phyloP scores from a whole-genome alignment of 2,113 vertebrate species.

The Lanius ludovicianus region DNA sequence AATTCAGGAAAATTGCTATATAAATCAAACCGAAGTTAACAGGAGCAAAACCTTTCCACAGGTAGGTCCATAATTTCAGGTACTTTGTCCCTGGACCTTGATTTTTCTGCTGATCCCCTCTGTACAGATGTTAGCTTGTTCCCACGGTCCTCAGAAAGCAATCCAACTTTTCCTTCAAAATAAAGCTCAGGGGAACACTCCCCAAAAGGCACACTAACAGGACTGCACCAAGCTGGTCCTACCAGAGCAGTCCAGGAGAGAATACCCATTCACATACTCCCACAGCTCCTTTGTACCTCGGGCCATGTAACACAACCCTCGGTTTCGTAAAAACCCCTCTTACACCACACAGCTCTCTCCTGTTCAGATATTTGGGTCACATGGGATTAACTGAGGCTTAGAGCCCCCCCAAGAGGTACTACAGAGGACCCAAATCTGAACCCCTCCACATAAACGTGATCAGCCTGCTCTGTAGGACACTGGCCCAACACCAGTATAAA shows the following conservation, averaged over 20 bases:
- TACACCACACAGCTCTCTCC: not conserved
- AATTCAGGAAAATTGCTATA: not conserved
- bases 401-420: not conserved
- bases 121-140: not conserved
- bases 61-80: not conserved
- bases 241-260: not conserved
- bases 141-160: rapidly evolving
- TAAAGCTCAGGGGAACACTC: not conserved
- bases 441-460: rapidly evolving
- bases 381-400: not conserved
- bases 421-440: not conserved
- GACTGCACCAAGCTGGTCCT: not conserved
- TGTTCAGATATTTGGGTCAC: not conserved
- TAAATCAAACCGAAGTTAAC: not conserved
- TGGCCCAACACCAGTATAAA: not conserved
- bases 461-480: not conserved
- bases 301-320: not conserved
- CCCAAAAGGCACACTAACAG: not conserved
- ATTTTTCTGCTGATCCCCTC: not conserved
- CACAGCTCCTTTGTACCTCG: not conserved
- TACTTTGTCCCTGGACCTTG: not conserved
- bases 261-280: not conserved
- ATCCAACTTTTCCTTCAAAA: not conserved
- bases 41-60: not conserved
- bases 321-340: not conserved